Base-by-base conservation (phyloP, 2,113 vertebrate species). In the Muscicapa adusta region DNA sequence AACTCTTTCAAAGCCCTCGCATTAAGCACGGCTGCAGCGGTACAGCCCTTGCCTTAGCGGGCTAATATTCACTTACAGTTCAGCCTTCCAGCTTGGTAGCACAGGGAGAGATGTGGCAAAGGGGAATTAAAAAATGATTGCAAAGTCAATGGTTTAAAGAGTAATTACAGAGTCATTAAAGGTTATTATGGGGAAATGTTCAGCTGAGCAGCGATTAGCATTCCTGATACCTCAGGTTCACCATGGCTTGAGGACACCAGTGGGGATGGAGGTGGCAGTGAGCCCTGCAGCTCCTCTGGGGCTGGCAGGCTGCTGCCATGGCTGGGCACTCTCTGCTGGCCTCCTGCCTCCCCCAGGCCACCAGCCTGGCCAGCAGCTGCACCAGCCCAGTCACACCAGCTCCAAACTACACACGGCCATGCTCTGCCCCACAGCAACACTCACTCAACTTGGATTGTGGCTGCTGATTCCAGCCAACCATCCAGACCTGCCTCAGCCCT, bases 91-190 rank as follows among this genome's bases (percentile, higher is more conserved):
- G 76, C 61, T 79, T 80, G 34, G 19, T 80, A 91, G 77, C 77
- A 48, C 45, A 62, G 62, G 65, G 77, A 91, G 88, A 72, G 70
- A 76, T 77, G 84, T 91, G 67, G 57, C 54, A 84, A 79, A 79
- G 71, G 66, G 78, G 89, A 82, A 86, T 93, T 96, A 85, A 96
- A 94, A 94, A 96, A 96, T 94, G 91, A 97, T 96, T 96, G 94
- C 90, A 89, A 94, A 96, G 93, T 96, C 96, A 96, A 93, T 94
- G 93, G 94, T 97, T 96, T 94, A 96, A 96, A 78, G 93, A 93
- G 95, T 93, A 94, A 96, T 91, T 96, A 96, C 91, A 88, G 96
- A 96, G 91, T 93, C 81, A 94, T 95, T 96, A 96, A 91, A 93
- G 94, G 95, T 96, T 97, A 96, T 96, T 96, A 96, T 0, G 2